Conservation (phyloP, 2,797 vertebrate genomes). For the Manis crassicaudata region DNA sequence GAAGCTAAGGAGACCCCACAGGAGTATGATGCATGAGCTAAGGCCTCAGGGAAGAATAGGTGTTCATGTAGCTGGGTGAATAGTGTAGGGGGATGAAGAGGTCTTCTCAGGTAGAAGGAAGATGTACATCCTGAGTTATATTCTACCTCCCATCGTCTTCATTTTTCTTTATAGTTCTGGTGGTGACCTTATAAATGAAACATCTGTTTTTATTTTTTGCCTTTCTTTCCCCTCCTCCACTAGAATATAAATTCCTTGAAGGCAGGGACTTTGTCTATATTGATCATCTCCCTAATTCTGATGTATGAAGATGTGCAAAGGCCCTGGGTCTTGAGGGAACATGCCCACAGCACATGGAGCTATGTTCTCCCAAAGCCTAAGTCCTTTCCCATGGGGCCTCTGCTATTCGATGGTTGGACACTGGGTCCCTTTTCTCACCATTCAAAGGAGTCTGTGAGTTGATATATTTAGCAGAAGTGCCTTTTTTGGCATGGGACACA, state of each 20-base stretch:
- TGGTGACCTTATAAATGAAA: not conserved
- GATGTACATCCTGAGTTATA: too few species aligned
- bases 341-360: too few species aligned
- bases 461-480: not conserved
- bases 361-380: not conserved
- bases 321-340: not conserved
- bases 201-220: not conserved
- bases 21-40: not conserved
- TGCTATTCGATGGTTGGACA: not conserved
- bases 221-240: not conserved
- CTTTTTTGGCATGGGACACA: not conserved
- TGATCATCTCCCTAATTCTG: not conserved
- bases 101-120: not conserved
- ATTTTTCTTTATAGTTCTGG: not conserved
- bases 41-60: not conserved
- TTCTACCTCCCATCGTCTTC: too few species aligned
- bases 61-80: rapidly evolving
- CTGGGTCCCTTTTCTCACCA: not conserved
- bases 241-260: not conserved
- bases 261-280: not conserved
- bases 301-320: not conserved
- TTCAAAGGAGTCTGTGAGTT: not conserved
- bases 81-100: not conserved
- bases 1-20: not conserved
- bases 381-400: not conserved